Evolutionary conservation across 2,888 invertebrate species (phyloP), one percentile per base, ranked within the genome.

Genomic region (Lordiphosa fenestrarum): DNA sequence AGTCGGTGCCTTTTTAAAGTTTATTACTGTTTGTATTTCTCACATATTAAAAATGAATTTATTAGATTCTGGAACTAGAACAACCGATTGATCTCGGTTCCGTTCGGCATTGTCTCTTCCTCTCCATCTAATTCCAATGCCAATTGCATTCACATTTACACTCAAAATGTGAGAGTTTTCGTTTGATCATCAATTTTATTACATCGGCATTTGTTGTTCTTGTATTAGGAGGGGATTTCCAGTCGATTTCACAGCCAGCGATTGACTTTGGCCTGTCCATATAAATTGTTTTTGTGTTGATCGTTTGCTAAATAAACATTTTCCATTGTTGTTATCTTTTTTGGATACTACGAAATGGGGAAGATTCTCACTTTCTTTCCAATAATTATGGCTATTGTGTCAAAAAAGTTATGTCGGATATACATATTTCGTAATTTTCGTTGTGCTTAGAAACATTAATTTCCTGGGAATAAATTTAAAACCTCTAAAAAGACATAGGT

Each of bases 141-240:
- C 41, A 39, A 44, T 44, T 49, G 47, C 51, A 30, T 30, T 30
- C 30, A 61, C 62, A 71, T 23, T 21, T 21, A 48, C 36, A 48
- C 25, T 12, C 19, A 54, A 53, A 52, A 81, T 74, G 84, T 84
- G 87, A 82, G 77, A 86, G 73, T 86, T 87, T 87, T 75, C 85
- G 77, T 87, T 87, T 87, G 87, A 87, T 87, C 87, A 87, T 81
- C 75, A 73, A 83, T 77, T 87, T 88, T 80, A 87, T 87, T 84
- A 66, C 70, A 77, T 66, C 19, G 50, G 41, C 33, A 66, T 59
- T 49, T 49, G 33, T 53, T 56, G 53, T 44, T 55, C 21, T 4
- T 38, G 36, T 42, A 54, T 51, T 72, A 52, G 50, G 68, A 52
- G 61, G 73, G 77, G 58, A 81, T 84, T 70, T 76, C 81, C 82